Conservation (phyloP, 2,888 invertebrate genomes). For the Eutolmus rufibarbis region DNA sequence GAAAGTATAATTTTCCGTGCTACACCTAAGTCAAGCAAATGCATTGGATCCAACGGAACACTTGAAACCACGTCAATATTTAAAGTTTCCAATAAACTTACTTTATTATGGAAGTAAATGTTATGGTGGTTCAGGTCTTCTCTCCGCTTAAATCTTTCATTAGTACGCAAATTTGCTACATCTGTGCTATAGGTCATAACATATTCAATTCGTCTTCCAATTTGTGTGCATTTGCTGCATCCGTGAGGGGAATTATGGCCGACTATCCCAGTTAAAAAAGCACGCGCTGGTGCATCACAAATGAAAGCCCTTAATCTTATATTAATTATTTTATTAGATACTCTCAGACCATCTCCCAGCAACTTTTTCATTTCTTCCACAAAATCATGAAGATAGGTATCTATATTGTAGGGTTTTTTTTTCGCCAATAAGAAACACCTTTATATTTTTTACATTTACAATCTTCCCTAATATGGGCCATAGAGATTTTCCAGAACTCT, state of each 20-base stretch:
- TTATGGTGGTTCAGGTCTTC: neutral
- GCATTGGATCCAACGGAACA: slow-evolving; percentile 1
- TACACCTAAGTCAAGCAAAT: neutral
- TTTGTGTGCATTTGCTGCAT: neutral
- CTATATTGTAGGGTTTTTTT: slow-evolving; percentile 6
- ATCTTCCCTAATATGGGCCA: slow-evolving; percentile 46
- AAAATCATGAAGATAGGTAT: too few relatives aligned
- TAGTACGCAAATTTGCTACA: slow-evolving; percentile 5
- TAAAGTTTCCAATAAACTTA: slow-evolving; percentile 10
- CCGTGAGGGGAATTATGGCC: too few relatives aligned
- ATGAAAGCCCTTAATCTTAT: too few relatives aligned
- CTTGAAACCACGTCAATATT: neutral
- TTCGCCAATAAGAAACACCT: slow-evolving; percentile 39
- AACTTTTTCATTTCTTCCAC: neutral
- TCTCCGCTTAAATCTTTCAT: neutral
- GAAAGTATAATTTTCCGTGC: slow-evolving; percentile 4
- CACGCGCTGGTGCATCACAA: too few relatives aligned
- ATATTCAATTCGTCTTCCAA: slow-evolving; percentile 5
- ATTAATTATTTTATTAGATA: too few relatives aligned
- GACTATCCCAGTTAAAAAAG: too few relatives aligned
- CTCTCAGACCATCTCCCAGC: too few relatives aligned
- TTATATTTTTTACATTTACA: slow-evolving; percentile 41
- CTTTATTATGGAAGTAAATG: neutral
- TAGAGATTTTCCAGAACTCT: slow-evolving; percentile 44
- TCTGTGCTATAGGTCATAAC: slow-evolving; percentile 13